phyloP scores from a whole-genome alignment of 2,113 vertebrate species.

The Chaetodon auriga region DNA sequence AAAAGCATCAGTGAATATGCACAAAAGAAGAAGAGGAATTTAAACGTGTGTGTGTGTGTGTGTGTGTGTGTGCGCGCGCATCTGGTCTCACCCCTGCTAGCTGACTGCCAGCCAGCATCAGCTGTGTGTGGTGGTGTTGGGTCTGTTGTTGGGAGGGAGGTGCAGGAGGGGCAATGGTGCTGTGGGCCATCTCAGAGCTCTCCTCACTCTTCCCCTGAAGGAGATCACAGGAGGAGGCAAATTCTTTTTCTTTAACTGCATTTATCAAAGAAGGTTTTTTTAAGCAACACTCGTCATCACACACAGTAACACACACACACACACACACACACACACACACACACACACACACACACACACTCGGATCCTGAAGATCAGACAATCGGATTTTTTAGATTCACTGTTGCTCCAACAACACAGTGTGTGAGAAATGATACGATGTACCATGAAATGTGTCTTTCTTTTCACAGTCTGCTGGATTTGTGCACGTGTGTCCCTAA shows the following conservation, averaged over 20 bases:
- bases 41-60: not conserved
- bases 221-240: slow-evolving; percentile 6
- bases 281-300: not conserved
- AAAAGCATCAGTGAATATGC: too few species aligned
- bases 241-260: not conserved
- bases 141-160: slow-evolving; percentile 70
- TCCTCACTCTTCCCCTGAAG: slow-evolving; percentile 87
- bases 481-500: not conserved
- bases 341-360: too few species aligned
- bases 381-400: too few species aligned
- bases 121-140: slow-evolving; percentile 91
- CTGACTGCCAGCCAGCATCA: slow-evolving; percentile 93
- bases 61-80: not conserved
- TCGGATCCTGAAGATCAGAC: too few species aligned
- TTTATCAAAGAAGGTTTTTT: not conserved
- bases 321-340: too few species aligned
- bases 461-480: too few species aligned
- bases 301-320: not conserved
- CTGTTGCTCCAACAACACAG: too few species aligned
- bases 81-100: slow-evolving; percentile 89
- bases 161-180: slow-evolving; percentile 17
- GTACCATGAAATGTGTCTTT: too few species aligned
- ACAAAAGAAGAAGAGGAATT: too few species aligned
- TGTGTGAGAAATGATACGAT: too few species aligned
- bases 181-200: slow-evolving; percentile 77